Evolutionary conservation across 2,888 invertebrate genomes (phyloP), one percentile per base, ranked within the genome.

Genomic region (Synanthedon myopaeformis): DNA sequence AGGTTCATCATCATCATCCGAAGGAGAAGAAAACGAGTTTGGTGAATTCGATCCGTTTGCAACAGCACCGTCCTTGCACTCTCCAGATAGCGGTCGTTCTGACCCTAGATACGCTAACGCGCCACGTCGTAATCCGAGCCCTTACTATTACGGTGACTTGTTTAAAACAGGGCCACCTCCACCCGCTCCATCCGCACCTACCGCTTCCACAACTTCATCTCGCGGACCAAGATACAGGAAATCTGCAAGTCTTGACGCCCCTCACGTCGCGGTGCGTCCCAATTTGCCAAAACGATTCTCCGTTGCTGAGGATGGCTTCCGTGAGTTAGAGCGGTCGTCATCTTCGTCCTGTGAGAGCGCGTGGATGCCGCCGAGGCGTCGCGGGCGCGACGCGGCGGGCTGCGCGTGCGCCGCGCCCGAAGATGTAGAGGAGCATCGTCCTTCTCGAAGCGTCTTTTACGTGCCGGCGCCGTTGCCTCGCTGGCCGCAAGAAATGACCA

Each of bases 141-240:
- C 94, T 1, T 94, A 94, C 71, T 94, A 94, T 66, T 94, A 94
- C 90, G 93, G 93, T 1, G 94, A 94, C 70, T 79, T 94, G 53
- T 91, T 93, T 66, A 89, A 76, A 81, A 88, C 90, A 51, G 85
- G 86, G 19, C 85, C 89, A 35, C 73, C 79, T 23, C 70, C 74
- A 28, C 72, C 79, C 23, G 69, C 72, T 59, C 90, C 92, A 28
- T 91, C 86, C 57, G 84, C 81, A 51, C 85, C 83, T 49, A 82
- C 79, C 41, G 77, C 78, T 56, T 82, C 84, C n/a, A 76, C 83
- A 3, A 79, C 79, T 54, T 81, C 82, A 61, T 81, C 87, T 52
- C 79, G 86, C 57, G 86, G 83, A 13, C 90, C 92, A 14, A 78
- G 89, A 42, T 92, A 92, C 69, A 89, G 92, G 53, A 93, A 93